These are phyloP conservation scores for Dermochelys coriacea DNA, from an alignment of 2,797 vertebrate genomes.

Conservation along the genomic window DNA sequence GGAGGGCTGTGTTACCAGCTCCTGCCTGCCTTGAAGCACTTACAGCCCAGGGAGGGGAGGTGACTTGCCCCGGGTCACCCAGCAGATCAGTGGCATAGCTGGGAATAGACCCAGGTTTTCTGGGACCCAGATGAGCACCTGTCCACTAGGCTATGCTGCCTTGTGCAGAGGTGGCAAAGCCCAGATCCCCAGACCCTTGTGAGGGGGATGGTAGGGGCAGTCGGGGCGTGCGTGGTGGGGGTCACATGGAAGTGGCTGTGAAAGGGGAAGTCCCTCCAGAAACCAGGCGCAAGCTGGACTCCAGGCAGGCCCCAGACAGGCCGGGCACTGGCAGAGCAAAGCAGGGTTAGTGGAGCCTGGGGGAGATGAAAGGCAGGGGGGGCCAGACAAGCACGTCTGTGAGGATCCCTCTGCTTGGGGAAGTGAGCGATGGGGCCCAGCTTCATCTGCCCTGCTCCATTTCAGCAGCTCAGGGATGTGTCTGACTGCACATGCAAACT, in stretches of 20 bases:
- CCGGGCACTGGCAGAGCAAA: no score
- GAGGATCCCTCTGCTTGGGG: no score
- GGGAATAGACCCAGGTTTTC: not conserved
- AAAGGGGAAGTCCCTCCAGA: not conserved
- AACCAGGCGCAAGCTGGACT: not conserved
- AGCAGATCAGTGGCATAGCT: not conserved
- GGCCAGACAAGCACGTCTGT: not conserved
- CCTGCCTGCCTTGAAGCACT: no score
- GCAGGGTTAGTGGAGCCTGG: no score
- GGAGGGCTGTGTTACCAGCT: no score
- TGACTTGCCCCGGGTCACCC: not conserved
- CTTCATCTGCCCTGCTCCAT: not conserved
- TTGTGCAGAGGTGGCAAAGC: not conserved
- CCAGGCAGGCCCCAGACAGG: no score
- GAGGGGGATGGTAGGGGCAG: no score
- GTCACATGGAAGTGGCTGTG: no score
- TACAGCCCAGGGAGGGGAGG: no score
- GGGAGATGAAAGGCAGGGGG: no score
- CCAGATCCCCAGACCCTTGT: no score
- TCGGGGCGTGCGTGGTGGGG: fast-evolving
- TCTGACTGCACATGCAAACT: not conserved
- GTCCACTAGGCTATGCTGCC: not conserved
- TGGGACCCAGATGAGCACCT: not conserved
- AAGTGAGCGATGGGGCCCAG: not conserved
- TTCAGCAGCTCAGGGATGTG: not conserved